phyloP scores from a whole-genome alignment of 1,140 invertebrate genomes.

The Cylas formicarius region DNA sequence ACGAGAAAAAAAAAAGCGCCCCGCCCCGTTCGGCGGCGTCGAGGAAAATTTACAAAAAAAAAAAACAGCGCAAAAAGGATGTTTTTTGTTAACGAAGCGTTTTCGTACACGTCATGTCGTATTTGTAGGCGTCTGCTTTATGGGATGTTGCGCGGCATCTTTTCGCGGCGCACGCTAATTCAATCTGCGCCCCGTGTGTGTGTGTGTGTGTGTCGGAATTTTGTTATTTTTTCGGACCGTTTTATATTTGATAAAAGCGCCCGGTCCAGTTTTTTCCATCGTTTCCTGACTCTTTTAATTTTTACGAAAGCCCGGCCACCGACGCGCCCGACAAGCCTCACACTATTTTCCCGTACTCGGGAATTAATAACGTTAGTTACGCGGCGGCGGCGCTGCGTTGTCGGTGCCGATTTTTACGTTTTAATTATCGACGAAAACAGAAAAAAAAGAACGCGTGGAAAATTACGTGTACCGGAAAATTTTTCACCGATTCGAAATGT shows the following conservation, averaged over 20 bases:
- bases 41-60: too few relatives aligned
- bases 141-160: slow-evolving; percentile 14
- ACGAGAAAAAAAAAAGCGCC: too few relatives aligned
- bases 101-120: slow-evolving; percentile 16
- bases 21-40: too few relatives aligned
- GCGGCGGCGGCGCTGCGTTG: slow-evolving; percentile 8
- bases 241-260: slow-evolving; percentile 22
- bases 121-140: slow-evolving; percentile 20
- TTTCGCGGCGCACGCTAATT: slow-evolving; percentile 19
- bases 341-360: too few relatives aligned
- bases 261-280: slow-evolving; percentile 16
- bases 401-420: slow-evolving; percentile 3
- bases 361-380: slow-evolving; percentile 15
- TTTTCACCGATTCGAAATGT: too few relatives aligned
- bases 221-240: slow-evolving; percentile 20
- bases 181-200: slow-evolving; percentile 17
- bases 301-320: slow-evolving; percentile 8
- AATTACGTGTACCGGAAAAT: too few relatives aligned
- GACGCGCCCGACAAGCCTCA: slow-evolving; percentile 12
- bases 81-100: slow-evolving; percentile 20
- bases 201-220: slow-evolving; percentile 13
- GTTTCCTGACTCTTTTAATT: slow-evolving; percentile 7
- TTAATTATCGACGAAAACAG: too few relatives aligned
- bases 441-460: too few relatives aligned
- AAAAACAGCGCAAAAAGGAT: too few relatives aligned